Conservation (phyloP, 2,113 vertebrate genomes). For the Naja naja region DNA sequence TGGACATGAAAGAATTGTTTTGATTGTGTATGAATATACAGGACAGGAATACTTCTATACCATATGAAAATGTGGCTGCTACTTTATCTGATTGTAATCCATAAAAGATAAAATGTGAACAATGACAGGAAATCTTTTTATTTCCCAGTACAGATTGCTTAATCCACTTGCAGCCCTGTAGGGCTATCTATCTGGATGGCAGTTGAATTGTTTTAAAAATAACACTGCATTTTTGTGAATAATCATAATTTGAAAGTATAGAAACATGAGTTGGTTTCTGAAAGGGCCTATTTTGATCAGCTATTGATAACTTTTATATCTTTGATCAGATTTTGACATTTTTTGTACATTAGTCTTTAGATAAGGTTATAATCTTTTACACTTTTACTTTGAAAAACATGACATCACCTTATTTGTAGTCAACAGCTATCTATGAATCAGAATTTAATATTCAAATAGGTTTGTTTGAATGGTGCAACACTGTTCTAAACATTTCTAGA, state of each 20-base stretch:
- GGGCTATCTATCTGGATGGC: background rate
- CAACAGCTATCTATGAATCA: background rate
- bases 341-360: background rate
- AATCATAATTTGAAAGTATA: no score
- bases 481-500: background rate
- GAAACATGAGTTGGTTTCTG: background rate
- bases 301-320: background rate
- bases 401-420: background rate
- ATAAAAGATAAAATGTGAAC: background rate
- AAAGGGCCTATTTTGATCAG: background rate
- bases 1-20: background rate
- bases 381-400: background rate
- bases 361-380: background rate
- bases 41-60: background rate
- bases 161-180: background rate
- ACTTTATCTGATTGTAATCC: background rate
- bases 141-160: background rate
- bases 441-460: background rate
- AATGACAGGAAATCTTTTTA: background rate
- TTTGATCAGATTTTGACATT: background rate
- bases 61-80: background rate
- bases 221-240: background rate
- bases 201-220: background rate
- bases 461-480: background rate
- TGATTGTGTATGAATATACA: background rate